These are phyloP conservation scores for Bos taurus DNA, from an alignment of 2,113 vertebrate species.

Conservation along the genomic window ARS-UCD2.0 NC_037347.1:11590501-11591000, in stretches of 20 bases:
- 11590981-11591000: neutral
- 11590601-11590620: neutral
- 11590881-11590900: neutral
- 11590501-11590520: neutral
- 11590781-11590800: neutral
- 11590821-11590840: neutral
- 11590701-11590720: neutral
- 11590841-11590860: slow-evolving; percentile 1
- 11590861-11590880: slow-evolving; percentile 2
- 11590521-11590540: neutral
- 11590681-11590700: neutral
- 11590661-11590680: neutral
- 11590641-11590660: neutral
- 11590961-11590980: neutral
- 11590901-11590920: neutral
- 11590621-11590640: neutral
- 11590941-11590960: neutral
- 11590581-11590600: neutral
- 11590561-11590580: neutral
- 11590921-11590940: neutral
- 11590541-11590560: neutral
- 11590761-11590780: neutral
- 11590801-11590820: neutral
- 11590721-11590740: neutral
- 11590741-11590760: neutral